phyloP scores from a whole-genome alignment of 2,888 invertebrate genomes.

The Netelia virgata region DNA sequence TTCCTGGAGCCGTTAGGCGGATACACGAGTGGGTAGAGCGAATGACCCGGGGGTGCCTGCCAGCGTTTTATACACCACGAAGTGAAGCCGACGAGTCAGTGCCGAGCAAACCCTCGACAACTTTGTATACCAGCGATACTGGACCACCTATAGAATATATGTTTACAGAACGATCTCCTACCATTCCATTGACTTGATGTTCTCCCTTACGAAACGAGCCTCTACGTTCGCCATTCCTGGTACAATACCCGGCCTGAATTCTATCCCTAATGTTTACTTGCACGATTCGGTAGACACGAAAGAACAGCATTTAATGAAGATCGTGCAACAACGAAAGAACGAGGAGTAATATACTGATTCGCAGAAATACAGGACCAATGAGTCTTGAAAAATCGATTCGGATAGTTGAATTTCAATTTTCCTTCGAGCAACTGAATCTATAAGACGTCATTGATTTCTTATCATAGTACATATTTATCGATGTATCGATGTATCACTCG shows the following conservation, averaged over 20 bases:
- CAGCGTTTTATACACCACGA: conserved; percentile 60
- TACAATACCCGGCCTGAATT: neutral
- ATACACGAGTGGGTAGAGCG: neutral
- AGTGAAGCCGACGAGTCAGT: conserved; percentile 45
- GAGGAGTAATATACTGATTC: neutral
- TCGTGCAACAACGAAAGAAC: neutral
- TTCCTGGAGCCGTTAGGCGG: conserved; percentile 58
- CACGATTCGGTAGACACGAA: neutral
- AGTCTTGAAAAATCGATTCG: too few relatives aligned
- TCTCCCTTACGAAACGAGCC: neutral
- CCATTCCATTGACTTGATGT: conserved; percentile 23
- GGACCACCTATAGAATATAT: conserved; percentile 35
- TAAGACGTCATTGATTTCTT: too few relatives aligned
- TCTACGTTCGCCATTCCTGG: neutral
- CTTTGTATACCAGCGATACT: conserved; percentile 57
- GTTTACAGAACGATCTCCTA: conserved; percentile 26
- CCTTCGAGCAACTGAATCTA: too few relatives aligned
- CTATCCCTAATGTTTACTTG: neutral
- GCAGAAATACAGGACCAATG: neutral
- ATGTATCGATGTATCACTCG: too few relatives aligned
- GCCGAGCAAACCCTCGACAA: conserved; percentile 50
- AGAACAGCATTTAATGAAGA: neutral
- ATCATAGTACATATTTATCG: too few relatives aligned
- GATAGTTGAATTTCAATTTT: too few relatives aligned
- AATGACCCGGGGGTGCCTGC: conserved; percentile 59